phyloP scores from a whole-genome alignment of 2,113 vertebrate species.

The Scalopus aquaticus region DNA sequence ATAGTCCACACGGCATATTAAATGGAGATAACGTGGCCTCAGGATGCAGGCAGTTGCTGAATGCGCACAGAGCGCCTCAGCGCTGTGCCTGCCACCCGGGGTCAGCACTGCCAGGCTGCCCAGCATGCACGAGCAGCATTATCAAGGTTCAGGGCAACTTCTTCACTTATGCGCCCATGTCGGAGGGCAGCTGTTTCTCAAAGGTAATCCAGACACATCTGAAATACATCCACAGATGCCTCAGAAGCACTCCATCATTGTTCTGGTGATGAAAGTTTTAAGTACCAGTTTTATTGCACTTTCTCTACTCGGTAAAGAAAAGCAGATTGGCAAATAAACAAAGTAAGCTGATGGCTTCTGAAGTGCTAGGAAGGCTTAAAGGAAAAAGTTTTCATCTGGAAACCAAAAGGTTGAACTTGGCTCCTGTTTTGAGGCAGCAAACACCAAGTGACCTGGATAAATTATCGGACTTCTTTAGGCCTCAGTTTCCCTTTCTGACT shows the following conservation, averaged over 20 bases:
- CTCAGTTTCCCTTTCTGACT: background rate
- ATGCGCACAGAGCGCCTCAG: accelerated
- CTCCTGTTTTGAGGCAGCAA: background rate
- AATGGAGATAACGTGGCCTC: background rate
- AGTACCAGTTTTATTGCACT: background rate
- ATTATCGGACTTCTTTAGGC: background rate
- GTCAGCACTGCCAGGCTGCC: background rate
- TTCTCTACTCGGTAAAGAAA: constrained; percentile 47
- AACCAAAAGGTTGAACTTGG: background rate
- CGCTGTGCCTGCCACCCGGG: background rate
- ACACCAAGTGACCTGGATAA: background rate
- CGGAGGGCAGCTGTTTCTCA: background rate
- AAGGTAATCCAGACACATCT: background rate
- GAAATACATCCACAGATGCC: background rate
- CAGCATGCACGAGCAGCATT: accelerated
- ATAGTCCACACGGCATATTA: background rate
- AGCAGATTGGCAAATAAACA: constrained; percentile 24
- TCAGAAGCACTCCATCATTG: background rate
- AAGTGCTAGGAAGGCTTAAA: background rate
- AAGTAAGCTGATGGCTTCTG: background rate
- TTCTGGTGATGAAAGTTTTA: background rate
- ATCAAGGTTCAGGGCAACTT: background rate
- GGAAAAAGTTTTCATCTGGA: background rate
- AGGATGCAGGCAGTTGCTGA: background rate
- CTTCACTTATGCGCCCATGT: background rate